A percentile compares a stretch with the other conserved stretches of the same genome.
phyloP scores from a whole-genome alignment of 2,888 invertebrate genomes.

The Amphipoea oculea region DNA sequence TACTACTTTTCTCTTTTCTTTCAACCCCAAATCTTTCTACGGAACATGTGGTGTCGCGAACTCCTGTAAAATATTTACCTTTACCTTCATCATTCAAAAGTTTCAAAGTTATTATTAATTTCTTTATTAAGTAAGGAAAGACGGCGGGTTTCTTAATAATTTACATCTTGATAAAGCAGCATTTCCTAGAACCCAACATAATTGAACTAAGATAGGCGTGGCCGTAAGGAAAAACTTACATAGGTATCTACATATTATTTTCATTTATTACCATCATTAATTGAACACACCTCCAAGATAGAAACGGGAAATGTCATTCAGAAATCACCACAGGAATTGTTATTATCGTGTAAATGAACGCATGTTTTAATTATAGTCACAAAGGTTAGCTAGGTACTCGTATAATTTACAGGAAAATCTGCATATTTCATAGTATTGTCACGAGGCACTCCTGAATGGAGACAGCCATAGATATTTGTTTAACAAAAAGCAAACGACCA shows the following conservation, averaged over 20 bases:
- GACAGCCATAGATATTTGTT: conserved; percentile 43
- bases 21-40: conserved; percentile 14
- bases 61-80: conserved; percentile 20
- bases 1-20: conserved; percentile 18
- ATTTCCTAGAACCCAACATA: neutral
- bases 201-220: neutral
- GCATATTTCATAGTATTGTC: conserved; percentile 46
- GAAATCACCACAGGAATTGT: conserved; percentile 10
- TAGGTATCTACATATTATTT: neutral
- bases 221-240: neutral
- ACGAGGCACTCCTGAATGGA: conserved; percentile 39
- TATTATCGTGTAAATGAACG: conserved; percentile 47
- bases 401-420: conserved; percentile 38
- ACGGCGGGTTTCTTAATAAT: neutral
- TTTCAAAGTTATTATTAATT: conserved; percentile 25
- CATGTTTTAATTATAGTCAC: conserved; percentile 34
- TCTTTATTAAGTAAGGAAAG: conserved; percentile 12
- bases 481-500: conserved; percentile 58
- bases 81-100: conserved; percentile 18
- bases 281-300: conserved; percentile 1
- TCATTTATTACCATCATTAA: neutral
- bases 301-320: conserved; percentile 35
- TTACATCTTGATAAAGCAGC: conserved; percentile 1
- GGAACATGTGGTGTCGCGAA: conserved; percentile 9
- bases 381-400: conserved; percentile 7